These are phyloP conservation scores for Schizopygopsis malacanthus DNA, from an alignment of 2,797 vertebrate species.

Conservation along the genomic window DNA sequence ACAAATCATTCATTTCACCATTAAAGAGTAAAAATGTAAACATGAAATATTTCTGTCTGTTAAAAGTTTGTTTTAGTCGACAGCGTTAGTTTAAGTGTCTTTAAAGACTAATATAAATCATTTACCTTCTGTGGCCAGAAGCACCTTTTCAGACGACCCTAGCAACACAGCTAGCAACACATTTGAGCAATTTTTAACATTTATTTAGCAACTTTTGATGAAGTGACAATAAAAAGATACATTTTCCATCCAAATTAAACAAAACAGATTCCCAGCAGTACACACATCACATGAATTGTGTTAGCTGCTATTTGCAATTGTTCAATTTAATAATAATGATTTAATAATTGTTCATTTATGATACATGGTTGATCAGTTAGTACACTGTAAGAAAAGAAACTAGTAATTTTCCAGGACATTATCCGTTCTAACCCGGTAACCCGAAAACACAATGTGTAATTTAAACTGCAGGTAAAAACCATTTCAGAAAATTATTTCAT, in stretches of 20 bases:
- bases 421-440: no score
- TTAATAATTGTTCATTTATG: background rate
- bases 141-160: background rate
- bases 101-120: conserved; percentile 21
- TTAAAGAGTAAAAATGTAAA: background rate
- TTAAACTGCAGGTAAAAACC: background rate
- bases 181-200: background rate
- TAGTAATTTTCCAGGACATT: no score
- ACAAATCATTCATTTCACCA: background rate
- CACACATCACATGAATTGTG: background rate
- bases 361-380: background rate
- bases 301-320: no score
- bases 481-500: no score
- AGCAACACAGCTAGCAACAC: background rate
- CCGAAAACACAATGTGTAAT: background rate
- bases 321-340: background rate
- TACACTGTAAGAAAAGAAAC: background rate
- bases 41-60: no score
- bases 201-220: background rate
- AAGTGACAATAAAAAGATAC: background rate
- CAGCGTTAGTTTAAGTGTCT: background rate
- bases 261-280: background rate
- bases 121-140: background rate
- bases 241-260: background rate
- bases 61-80: background rate